phyloP scores from a whole-genome alignment of 2,888 invertebrate species.

The Unio delphinus region DNA sequence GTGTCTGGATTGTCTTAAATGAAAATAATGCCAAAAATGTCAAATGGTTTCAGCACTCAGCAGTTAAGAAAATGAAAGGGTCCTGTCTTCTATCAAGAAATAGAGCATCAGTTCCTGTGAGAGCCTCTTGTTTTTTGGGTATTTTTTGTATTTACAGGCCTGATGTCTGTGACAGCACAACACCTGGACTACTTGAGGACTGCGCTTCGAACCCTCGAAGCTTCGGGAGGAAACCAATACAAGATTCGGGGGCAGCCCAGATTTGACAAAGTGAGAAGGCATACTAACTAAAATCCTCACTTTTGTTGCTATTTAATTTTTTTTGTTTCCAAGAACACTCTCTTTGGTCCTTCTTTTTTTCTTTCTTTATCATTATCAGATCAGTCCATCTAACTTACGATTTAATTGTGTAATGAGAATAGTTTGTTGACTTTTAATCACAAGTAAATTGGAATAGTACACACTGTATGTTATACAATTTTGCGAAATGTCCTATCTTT shows the following conservation, averaged over 20 bases:
- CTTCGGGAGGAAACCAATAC: slow-evolving; percentile 64
- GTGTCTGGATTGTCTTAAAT: too few species aligned
- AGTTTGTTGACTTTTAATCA: too few species aligned
- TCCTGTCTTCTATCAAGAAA: too few species aligned
- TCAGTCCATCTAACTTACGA: too few species aligned
- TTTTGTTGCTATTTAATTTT: background rate
- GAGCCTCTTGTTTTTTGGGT: background rate
- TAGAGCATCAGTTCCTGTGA: background rate
- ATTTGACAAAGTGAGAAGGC: slow-evolving; percentile 61
- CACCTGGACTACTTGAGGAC: slow-evolving; percentile 65
- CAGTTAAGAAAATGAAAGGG: too few species aligned
- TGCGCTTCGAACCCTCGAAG: slow-evolving; percentile 60
- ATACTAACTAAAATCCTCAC: background rate
- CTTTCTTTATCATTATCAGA: background rate
- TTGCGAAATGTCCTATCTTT: too few species aligned
- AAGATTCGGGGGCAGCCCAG: slow-evolving; percentile 65
- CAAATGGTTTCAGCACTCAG: too few species aligned
- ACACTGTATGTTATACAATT: too few species aligned
- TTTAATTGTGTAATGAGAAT: too few species aligned
- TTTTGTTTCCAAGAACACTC: background rate
- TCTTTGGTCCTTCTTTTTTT: background rate
- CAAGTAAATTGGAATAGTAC: too few species aligned
- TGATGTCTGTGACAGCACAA: slow-evolving; percentile 68
- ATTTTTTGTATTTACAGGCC: slow-evolving; percentile 40
- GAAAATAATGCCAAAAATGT: too few species aligned